Conservation (phyloP, 53 echinoderm and acorn worm species). For the Zoroaster sp. region DNA sequence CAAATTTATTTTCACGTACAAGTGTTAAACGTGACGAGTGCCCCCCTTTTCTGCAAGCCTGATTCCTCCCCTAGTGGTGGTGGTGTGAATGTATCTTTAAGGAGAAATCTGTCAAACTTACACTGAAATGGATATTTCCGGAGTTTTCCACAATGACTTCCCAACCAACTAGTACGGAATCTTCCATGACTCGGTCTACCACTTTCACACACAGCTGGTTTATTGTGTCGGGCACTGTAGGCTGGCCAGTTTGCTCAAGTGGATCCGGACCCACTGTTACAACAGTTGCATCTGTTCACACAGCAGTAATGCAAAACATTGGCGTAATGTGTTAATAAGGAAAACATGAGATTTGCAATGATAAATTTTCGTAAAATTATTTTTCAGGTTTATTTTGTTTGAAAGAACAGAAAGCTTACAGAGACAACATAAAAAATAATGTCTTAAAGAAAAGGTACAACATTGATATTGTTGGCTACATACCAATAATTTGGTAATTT, state of each 20-base stretch:
- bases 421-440: too few relatives aligned
- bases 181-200: not conserved
- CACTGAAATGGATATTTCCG: not conserved
- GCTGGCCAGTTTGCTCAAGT: not conserved
- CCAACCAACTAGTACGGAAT: conserved; percentile 33
- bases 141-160: conserved; percentile 2
- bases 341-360: too few relatives aligned
- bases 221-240: not conserved
- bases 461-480: too few relatives aligned
- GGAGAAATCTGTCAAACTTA: conserved; percentile 12
- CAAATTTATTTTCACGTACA: not conserved
- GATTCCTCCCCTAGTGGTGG: too few relatives aligned
- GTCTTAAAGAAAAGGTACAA: too few relatives aligned
- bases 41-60: not conserved
- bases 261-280: not conserved
- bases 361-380: too few relatives aligned
- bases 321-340: too few relatives aligned
- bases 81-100: not conserved
- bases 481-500: not conserved
- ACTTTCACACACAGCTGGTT: not conserved
- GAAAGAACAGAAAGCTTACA: too few relatives aligned
- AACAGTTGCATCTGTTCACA: not conserved
- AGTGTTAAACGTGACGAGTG: not conserved
- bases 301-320: not conserved
- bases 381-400: too few relatives aligned